phyloP scores from a whole-genome alignment of 2,888 invertebrate genomes.

The Cheilosia scutellata region DNA sequence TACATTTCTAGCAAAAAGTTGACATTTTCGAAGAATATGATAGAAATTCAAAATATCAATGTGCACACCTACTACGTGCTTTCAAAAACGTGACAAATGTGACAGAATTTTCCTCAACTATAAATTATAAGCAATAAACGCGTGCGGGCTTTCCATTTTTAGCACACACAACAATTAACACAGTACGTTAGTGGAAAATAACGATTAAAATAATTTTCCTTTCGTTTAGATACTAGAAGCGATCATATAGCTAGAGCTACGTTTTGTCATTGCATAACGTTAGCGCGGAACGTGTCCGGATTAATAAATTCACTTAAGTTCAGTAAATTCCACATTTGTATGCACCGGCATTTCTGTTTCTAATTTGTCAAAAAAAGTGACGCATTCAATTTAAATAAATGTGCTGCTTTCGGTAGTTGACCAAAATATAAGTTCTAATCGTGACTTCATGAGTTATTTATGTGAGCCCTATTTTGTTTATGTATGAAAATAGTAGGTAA shows the following conservation, averaged over 20 bases:
- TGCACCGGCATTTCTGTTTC: constrained; percentile 21
- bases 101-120: constrained; percentile 21
- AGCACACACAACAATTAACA: constrained; percentile 22
- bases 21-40: neutral
- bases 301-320: too few relatives aligned
- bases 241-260: too few relatives aligned
- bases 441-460: neutral
- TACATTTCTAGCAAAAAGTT: too few relatives aligned
- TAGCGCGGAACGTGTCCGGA: too few relatives aligned
- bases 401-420: constrained; percentile 2
- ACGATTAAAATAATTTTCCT: neutral
- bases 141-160: constrained; percentile 28
- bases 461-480: constrained; percentile 7
- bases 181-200: neutral
- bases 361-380: constrained; percentile 2
- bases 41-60: constrained; percentile 1
- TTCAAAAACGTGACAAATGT: constrained; percentile 48
- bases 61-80: neutral
- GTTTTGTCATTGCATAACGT: too few relatives aligned
- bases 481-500: neutral
- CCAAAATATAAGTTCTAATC: constrained; percentile 33
- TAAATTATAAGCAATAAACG: constrained; percentile 36
- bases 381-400: constrained; percentile 2
- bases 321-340: constrained; percentile 26
- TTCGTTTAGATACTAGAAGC: neutral